Conservation (phyloP, 35 echinoderm and acorn worm genomes). For the Strongylocentrotus purpuratus region DNA sequence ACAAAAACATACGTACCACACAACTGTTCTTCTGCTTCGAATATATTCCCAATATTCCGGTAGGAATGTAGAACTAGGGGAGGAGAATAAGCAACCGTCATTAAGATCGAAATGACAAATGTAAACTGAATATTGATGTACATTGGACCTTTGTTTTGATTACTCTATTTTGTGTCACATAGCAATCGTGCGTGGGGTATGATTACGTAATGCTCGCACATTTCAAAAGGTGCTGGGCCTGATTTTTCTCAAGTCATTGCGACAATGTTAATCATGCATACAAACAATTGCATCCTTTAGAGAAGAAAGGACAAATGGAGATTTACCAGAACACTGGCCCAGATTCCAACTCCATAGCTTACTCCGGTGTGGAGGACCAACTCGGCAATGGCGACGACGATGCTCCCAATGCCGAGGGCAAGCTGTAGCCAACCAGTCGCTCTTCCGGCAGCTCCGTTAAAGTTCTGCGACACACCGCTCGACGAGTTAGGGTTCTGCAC, state of each 20-base stretch:
- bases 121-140: too few species aligned
- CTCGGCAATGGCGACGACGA: constrained; percentile 11
- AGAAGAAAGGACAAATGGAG: not conserved
- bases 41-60: not conserved
- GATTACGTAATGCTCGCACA: too few species aligned
- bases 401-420: not conserved
- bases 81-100: not conserved
- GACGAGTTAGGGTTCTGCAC: not conserved
- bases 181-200: too few species aligned
- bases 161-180: too few species aligned
- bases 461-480: not conserved
- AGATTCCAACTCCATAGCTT: not conserved
- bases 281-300: too few species aligned
- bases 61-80: not conserved
- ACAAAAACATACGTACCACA: not conserved
- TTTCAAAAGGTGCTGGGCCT: too few species aligned
- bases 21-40: not conserved
- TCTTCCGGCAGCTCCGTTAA: not conserved
- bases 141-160: too few species aligned
- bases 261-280: too few species aligned
- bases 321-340: not conserved
- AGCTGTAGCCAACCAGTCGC: not conserved
- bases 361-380: not conserved
- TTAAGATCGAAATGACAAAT: too few species aligned
- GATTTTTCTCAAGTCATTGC: too few species aligned